Conservation (phyloP, 2,113 vertebrate genomes). For the Triplophysa rosa region DNA sequence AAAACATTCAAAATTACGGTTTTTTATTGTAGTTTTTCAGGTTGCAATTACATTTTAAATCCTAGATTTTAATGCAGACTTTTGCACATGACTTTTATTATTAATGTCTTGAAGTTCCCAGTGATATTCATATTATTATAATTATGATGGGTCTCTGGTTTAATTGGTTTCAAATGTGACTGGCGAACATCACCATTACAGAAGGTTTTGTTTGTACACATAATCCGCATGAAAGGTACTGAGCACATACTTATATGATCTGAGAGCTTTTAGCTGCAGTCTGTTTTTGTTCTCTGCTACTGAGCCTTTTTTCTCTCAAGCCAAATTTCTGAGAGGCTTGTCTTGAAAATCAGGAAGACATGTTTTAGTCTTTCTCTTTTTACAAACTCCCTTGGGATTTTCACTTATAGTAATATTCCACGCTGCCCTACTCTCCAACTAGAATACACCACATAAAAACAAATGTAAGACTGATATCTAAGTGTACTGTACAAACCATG, state of each 20-base stretch:
- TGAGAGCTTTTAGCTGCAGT: slow-evolving; percentile 24
- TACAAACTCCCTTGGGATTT: background rate
- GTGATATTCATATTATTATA: too few relatives aligned
- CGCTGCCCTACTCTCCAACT: background rate
- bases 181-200: background rate
- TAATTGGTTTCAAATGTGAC: background rate
- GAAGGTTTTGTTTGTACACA: background rate
- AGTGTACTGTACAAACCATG: too few relatives aligned
- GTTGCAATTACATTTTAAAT: too few relatives aligned
- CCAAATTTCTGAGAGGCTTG: slow-evolving; percentile 2
- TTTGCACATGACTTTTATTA: too few relatives aligned
- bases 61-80: too few relatives aligned
- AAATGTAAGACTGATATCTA: background rate
- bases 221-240: background rate
- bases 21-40: too few relatives aligned
- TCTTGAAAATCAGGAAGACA: slow-evolving; percentile 4
- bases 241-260: slow-evolving; percentile 2
- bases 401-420: background rate
- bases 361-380: background rate
- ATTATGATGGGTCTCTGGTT: too few relatives aligned
- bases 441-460: background rate
- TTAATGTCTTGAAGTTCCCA: too few relatives aligned
- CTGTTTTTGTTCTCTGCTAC: background rate
- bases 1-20: too few relatives aligned
- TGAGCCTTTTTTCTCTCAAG: slow-evolving; percentile 18